Evolutionary conservation across 2,888 invertebrate species (phyloP).

Genomic region (Erebia palarica): DNA sequence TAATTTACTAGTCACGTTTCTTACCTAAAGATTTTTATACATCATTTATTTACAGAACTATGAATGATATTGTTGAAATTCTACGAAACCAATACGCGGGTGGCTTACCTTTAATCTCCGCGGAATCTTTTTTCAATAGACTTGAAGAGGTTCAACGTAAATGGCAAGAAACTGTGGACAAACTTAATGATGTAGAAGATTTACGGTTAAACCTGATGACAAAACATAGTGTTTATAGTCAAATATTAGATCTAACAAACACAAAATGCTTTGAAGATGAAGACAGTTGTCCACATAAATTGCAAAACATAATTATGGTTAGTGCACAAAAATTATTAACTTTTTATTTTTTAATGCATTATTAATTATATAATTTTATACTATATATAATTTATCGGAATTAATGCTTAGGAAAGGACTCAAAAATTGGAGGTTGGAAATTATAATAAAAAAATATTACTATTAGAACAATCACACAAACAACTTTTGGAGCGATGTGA

Average conservation of each 20-base stretch:
- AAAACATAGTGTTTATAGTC: conserved; percentile 68
- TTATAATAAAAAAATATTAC: conserved; percentile 57
- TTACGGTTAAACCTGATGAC: conserved; percentile 60
- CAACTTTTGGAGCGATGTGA: conserved; percentile 59
- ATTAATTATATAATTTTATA: not conserved
- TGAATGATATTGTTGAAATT: conserved; percentile 65
- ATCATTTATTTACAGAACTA: conserved; percentile 55
- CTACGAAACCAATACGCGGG: conserved; percentile 74
- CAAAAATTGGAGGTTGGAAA: conserved; percentile 60
- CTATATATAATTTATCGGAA: not conserved
- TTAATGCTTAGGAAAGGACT: conserved; percentile 55
- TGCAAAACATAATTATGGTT: conserved; percentile 63
- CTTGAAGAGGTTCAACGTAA: conserved; percentile 61
- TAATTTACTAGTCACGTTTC: not conserved
- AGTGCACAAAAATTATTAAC: conserved; percentile 25
- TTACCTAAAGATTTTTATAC: not conserved
- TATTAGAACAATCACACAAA: conserved; percentile 57
- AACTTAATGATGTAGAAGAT: conserved; percentile 68
- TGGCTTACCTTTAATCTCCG: conserved; percentile 60
- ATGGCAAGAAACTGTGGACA: conserved; percentile 57
- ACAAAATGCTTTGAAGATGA: conserved; percentile 61
- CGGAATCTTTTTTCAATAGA: conserved; percentile 66
- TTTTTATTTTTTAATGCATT: not conserved
- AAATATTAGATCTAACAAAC: conserved; percentile 63
- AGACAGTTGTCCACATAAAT: conserved; percentile 63